Conservation (phyloP, 2,797 vertebrate species). For the Artibeus jamaicensis region DNA sequence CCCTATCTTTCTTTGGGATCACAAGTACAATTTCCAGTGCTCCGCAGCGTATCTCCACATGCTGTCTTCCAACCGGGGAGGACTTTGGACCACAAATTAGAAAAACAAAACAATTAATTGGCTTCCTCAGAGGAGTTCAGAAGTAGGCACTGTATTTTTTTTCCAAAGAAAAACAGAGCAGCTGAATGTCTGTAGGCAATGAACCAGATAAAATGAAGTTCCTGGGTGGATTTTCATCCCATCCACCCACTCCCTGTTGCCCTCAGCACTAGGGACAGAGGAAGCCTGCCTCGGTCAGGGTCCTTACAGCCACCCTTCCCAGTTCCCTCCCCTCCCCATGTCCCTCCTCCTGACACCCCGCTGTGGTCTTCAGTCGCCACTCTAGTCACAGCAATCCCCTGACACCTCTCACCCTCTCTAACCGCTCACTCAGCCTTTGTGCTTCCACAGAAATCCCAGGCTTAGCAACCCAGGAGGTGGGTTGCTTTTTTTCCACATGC, state of each 20-base stretch:
- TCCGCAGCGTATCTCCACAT: accelerated
- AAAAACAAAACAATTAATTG: not conserved
- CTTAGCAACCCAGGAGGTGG: too few relatives aligned
- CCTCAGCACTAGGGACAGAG: not conserved
- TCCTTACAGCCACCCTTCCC: not conserved
- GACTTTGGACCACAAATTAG: not conserved
- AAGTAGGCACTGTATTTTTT: not conserved
- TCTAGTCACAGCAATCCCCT: not conserved
- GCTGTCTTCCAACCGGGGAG: not conserved
- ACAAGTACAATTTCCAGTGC: not conserved
- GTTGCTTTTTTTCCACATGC: too few relatives aligned
- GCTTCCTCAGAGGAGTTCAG: not conserved
- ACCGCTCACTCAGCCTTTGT: not conserved
- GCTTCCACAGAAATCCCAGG: not conserved
- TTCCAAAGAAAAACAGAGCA: not conserved
- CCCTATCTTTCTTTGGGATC: not conserved
- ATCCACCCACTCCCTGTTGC: too few relatives aligned
- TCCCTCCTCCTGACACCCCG: not conserved
- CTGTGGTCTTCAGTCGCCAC: too few relatives aligned
- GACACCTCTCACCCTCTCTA: too few relatives aligned
- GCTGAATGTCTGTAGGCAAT: not conserved
- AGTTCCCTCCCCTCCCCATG: accelerated
- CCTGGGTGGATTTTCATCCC: accelerated
- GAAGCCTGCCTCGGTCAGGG: not conserved
- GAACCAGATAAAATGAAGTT: not conserved